Percentiles rank a stretch among this genome's conserved stretches.
Evolutionary conservation across 1,140 invertebrate genomes (phyloP).

Genomic region (Halyomorpha halys): DNA sequence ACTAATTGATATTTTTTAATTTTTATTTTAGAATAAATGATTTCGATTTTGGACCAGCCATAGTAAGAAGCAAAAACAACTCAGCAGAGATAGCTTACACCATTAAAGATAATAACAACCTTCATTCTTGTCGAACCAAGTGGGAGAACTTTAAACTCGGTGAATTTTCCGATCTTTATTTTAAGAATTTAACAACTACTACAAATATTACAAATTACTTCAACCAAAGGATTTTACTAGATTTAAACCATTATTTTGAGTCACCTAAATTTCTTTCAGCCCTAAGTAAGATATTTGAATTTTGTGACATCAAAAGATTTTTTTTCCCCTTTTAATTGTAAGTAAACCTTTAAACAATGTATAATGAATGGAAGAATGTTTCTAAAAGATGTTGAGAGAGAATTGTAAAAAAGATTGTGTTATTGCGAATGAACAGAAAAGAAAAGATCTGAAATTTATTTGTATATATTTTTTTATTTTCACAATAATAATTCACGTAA

Average conservation of each 20-base stretch:
- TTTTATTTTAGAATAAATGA: neutral
- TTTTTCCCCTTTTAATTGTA: conserved; percentile 7
- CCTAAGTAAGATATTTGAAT: neutral
- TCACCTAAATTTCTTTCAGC: neutral
- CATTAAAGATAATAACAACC: neutral
- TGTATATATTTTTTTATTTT: too few species aligned
- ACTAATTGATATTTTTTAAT: neutral
- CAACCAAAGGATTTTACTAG: neutral
- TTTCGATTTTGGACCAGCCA: neutral
- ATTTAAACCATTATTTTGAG: neutral
- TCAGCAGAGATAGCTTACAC: conserved; percentile 7
- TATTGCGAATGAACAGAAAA: too few species aligned
- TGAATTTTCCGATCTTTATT: neutral
- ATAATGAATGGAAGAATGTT: too few species aligned
- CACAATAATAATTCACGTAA: too few species aligned
- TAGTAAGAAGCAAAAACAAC: neutral
- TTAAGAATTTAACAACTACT: neutral
- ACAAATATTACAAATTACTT: neutral
- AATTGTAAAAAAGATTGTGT: too few species aligned
- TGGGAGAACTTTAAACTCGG: neutral
- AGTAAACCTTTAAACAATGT: too few species aligned
- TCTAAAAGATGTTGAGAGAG: too few species aligned
- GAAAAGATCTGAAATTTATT: too few species aligned
- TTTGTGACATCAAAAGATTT: conserved; percentile 2
- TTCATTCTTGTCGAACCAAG: neutral